Conservation (phyloP, 2,888 invertebrate species). For the Boloria selene region DNA sequence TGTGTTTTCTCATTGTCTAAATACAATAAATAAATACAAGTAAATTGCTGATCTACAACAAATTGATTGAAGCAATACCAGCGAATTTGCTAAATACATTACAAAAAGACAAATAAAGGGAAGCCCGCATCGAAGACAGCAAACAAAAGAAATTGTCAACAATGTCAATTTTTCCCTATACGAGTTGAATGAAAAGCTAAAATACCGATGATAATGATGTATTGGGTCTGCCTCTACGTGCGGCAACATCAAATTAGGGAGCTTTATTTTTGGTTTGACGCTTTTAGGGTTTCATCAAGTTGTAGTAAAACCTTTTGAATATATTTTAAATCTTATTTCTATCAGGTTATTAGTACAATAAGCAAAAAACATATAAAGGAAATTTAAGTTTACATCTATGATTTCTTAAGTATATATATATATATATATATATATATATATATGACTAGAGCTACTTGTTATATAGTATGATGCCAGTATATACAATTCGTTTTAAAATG, state of each 20-base stretch:
- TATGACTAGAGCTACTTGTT: too few relatives aligned
- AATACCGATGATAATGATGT: slow-evolving; percentile 62
- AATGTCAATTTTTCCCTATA: slow-evolving; percentile 50
- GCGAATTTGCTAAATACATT: slow-evolving; percentile 38
- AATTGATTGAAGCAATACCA: slow-evolving; percentile 34
- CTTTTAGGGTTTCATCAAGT: slow-evolving; percentile 47
- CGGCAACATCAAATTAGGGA: slow-evolving; percentile 65
- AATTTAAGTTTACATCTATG: too few relatives aligned
- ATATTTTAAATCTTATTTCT: background rate
- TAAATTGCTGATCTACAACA: slow-evolving; percentile 14
- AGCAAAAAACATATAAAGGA: too few relatives aligned
- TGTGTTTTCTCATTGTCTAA: background rate
- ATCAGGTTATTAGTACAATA: background rate
- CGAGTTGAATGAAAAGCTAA: slow-evolving; percentile 53
- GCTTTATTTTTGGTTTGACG: slow-evolving; percentile 57
- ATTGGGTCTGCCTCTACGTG: slow-evolving; percentile 59
- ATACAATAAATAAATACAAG: slow-evolving; percentile 2
- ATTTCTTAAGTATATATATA: too few relatives aligned
- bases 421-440: too few relatives aligned
- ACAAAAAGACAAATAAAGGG: slow-evolving; percentile 40
- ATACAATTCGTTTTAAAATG: too few relatives aligned
- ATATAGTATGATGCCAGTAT: too few relatives aligned
- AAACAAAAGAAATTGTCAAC: slow-evolving; percentile 55
- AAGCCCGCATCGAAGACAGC: slow-evolving; percentile 40
- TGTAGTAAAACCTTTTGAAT: background rate